Conservation (phyloP, 2,888 invertebrate genomes). For the Hypena proboscidalis region DNA sequence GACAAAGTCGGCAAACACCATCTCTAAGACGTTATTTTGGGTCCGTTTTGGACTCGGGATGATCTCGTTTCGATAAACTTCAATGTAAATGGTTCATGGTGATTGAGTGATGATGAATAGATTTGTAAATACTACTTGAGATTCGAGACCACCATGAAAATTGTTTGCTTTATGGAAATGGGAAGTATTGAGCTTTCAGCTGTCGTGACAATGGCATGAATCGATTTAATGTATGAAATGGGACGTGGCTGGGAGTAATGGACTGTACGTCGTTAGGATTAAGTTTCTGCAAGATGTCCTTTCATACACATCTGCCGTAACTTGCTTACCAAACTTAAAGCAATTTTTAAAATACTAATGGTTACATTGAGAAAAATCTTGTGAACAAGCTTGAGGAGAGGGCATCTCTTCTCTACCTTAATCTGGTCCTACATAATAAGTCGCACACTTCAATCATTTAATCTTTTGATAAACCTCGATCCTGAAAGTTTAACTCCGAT, state of each 20-base stretch:
- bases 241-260: slow-evolving; percentile 18
- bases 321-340: too few species aligned
- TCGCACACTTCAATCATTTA: too few species aligned
- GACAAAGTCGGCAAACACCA: slow-evolving; percentile 67
- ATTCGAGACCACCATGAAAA: slow-evolving; percentile 48
- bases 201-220: slow-evolving; percentile 11
- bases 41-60: slow-evolving; percentile 56
- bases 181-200: slow-evolving; percentile 19
- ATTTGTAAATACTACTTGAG: slow-evolving; percentile 67
- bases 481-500: too few species aligned
- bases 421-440: too few species aligned
- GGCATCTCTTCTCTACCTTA: too few species aligned
- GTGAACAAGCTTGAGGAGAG: too few species aligned
- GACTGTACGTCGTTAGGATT: background rate
- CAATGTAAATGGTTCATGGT: slow-evolving; percentile 68
- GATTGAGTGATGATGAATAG: slow-evolving; percentile 50
- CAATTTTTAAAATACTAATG: too few species aligned
- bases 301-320: too few species aligned
- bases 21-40: slow-evolving; percentile 71
- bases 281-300: background rate
- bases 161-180: slow-evolving; percentile 4
- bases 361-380: too few species aligned
- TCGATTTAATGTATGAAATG: slow-evolving; percentile 22
- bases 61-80: slow-evolving; percentile 69
- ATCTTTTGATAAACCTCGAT: too few species aligned